These are phyloP conservation scores for Heterochromis multidens DNA, from an alignment of 2,113 vertebrate genomes.

Conservation along the genomic window DNA sequence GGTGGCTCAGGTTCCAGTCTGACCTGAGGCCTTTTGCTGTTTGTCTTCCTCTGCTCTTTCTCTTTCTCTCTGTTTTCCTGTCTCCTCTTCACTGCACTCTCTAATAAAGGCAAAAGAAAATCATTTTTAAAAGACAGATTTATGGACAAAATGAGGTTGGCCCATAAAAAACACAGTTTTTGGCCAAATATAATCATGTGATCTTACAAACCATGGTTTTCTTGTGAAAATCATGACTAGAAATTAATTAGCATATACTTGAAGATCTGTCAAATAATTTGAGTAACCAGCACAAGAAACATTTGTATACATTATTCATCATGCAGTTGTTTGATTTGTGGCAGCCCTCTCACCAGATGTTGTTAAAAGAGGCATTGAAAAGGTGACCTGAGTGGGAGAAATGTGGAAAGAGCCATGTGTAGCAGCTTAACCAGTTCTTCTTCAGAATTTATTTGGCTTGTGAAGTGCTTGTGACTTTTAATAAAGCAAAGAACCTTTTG, in stretches of 20 bases:
- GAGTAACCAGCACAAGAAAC: background rate
- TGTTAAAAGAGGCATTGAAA: background rate
- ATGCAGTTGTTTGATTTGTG: background rate
- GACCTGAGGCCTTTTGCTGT: background rate
- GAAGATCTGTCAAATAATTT: background rate
- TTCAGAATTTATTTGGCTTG: background rate
- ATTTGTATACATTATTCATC: fast-evolving
- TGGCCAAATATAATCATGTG: fast-evolving
- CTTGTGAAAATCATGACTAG: background rate
- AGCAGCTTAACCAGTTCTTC: background rate
- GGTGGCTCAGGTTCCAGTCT: background rate
- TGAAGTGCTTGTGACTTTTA: background rate
- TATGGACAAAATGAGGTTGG: too few species aligned
- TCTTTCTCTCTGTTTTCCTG: background rate
- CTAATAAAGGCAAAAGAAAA: background rate
- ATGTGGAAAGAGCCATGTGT: background rate
- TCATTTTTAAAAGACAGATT: too few species aligned
- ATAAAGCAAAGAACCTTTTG: too few species aligned
- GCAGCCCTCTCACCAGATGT: background rate
- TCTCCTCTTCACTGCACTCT: fast-evolving
- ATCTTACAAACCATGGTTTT: background rate
- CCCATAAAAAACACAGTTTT: too few species aligned
- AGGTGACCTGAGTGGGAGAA: too few species aligned
- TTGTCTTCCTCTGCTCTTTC: too few species aligned
- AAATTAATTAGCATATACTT: background rate